Percentiles rank a stretch among this genome's conserved stretches.
These are phyloP conservation scores for Rhynchopsitta pachyrhyncha DNA, from an alignment of 2,113 vertebrate species.

Conservation along the genomic window DNA sequence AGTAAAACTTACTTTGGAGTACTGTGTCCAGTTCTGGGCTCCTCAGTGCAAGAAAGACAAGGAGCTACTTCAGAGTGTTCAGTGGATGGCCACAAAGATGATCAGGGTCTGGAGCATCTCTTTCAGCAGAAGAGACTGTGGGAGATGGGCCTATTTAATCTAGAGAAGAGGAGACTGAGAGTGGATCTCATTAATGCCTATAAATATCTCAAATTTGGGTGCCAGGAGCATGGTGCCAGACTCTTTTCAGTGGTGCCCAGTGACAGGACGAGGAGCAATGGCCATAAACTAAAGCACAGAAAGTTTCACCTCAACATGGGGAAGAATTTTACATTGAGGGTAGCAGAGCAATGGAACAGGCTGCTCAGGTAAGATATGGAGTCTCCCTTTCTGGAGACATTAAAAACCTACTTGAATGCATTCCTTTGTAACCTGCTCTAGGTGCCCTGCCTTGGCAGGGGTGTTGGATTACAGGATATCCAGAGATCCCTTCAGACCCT, in stretches of 20 bases:
- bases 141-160: neutral
- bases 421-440: neutral
- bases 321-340: neutral
- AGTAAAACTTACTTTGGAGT: neutral
- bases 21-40: neutral
- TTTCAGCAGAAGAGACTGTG: neutral
- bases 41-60: neutral
- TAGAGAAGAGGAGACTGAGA: neutral
- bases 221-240: neutral
- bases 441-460: neutral
- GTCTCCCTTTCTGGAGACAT: neutral
- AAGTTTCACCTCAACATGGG: neutral
- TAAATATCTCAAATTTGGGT: neutral
- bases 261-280: neutral
- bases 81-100: neutral
- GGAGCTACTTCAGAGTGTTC: neutral
- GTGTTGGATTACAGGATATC: neutral
- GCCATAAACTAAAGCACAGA: neutral
- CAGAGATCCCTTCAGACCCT: neutral
- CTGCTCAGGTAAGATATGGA: neutral
- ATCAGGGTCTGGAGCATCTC: neutral
- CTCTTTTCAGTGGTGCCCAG: neutral
- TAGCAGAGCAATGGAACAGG: neutral
- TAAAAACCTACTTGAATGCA: neutral
- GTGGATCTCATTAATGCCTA: neutral